A percentile compares a stretch with the other conserved stretches of the same genome.
Evolutionary conservation across 2,888 invertebrate species (phyloP).

Genomic region (Sarcophaga subvicina): DNA sequence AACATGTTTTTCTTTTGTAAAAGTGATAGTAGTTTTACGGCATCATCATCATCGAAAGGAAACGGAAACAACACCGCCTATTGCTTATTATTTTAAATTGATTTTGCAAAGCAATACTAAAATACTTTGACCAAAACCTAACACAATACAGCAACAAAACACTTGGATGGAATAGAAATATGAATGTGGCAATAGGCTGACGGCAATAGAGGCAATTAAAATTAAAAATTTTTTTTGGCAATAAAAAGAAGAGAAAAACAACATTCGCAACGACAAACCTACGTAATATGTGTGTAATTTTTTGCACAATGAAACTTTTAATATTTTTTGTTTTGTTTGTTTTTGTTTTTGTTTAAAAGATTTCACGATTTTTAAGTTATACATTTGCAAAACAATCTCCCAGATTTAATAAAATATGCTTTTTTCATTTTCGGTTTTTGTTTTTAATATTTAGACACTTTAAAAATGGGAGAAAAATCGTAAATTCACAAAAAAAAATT

Average conservation of each 20-base stretch:
- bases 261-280: constrained; percentile 42
- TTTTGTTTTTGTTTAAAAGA: constrained; percentile 29
- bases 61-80: constrained; percentile 20
- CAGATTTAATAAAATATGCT: constrained; percentile 57
- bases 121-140: constrained; percentile 11
- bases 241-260: not conserved
- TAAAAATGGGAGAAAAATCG: constrained; percentile 11
- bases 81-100: not conserved
- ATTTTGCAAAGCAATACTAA: not conserved
- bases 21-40: too few species aligned
- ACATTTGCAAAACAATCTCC: constrained; percentile 68
- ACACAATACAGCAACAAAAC: not conserved
- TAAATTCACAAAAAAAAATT: constrained; percentile 36
- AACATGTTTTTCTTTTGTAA: too few species aligned
- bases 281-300: constrained; percentile 64
- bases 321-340: constrained; percentile 46
- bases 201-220: constrained; percentile 62
- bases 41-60: constrained; percentile 4
- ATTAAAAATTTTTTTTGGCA: constrained; percentile 31
- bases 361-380: constrained; percentile 68
- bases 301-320: constrained; percentile 38
- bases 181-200: not conserved
- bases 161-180: not conserved
- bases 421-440: not conserved
- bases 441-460: not conserved